Percentiles rank a stretch among this genome's conserved stretches.
phyloP scores from a whole-genome alignment of 2,797 vertebrate species.

The Sebastes hopkinsi region DNA sequence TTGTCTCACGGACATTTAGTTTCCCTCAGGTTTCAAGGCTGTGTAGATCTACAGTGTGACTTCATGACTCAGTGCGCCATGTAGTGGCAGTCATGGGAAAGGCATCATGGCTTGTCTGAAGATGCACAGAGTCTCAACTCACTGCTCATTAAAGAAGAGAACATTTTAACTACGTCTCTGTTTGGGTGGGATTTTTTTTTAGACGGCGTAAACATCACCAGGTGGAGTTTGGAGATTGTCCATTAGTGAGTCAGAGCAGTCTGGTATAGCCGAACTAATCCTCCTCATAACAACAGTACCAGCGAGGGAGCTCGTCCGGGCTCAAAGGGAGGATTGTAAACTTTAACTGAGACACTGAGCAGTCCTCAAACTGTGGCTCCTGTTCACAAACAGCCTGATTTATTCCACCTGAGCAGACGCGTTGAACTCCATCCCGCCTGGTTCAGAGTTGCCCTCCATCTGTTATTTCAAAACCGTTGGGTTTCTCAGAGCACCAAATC shows the following conservation, averaged over 20 bases:
- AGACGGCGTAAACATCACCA: not conserved
- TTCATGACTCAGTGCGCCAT: conserved; percentile 62
- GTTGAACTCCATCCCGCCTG: conserved; percentile 5
- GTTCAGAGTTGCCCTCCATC: conserved; percentile 15
- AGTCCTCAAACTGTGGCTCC: conserved; percentile 27
- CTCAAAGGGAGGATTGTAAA: conserved; percentile 38
- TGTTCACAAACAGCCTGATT: conserved; percentile 41
- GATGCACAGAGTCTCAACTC: not conserved
- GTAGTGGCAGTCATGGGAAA: conserved; percentile 56
- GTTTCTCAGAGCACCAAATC: not conserved
- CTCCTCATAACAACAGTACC: conserved; percentile 51
- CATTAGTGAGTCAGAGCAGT: conserved; percentile 23
- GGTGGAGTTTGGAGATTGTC: not conserved
- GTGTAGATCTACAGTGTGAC: not conserved
- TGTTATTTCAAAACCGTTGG: not conserved
- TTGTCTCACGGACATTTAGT: not conserved
- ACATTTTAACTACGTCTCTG: not conserved
- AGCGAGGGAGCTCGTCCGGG: conserved; percentile 19
- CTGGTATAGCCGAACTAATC: conserved; percentile 40
- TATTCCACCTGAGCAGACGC: conserved; percentile 15
- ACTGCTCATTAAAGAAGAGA: not conserved
- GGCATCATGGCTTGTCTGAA: not conserved
- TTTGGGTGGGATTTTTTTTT: not conserved
- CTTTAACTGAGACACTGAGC: conserved; percentile 41
- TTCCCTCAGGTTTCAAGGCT: not conserved